A percentile compares a stretch with the other conserved stretches of the same genome.
These are phyloP conservation scores for Prionchulus punctatus DNA, from an alignment of 2,888 invertebrate species.

Conservation along the genomic window DNA sequence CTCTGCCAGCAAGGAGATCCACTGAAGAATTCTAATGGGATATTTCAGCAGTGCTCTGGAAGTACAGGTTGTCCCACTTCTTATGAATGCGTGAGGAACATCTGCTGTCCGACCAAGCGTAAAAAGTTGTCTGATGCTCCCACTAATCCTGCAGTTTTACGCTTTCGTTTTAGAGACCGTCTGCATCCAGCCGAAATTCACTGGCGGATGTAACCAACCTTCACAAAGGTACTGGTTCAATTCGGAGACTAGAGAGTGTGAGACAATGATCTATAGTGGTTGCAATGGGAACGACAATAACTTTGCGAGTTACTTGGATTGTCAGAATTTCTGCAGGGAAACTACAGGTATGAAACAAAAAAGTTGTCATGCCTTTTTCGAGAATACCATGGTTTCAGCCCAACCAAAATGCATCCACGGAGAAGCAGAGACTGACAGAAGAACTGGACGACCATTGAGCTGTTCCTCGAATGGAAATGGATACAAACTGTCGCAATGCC, in stretches of 20 bases:
- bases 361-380: no score
- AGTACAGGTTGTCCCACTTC: constrained; percentile 21
- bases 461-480: constrained; percentile 19
- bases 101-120: constrained; percentile 22
- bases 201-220: constrained; percentile 24
- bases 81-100: constrained; percentile 24
- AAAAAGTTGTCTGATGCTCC: background rate
- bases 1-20: constrained; percentile 8
- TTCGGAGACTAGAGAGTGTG: constrained; percentile 22
- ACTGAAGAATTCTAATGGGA: background rate
- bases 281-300: constrained; percentile 26
- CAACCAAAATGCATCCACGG: constrained; percentile 32
- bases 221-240: constrained; percentile 28
- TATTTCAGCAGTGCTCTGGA: constrained; percentile 18
- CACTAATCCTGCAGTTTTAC: background rate
- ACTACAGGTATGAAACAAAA: constrained; percentile 20
- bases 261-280: constrained; percentile 27
- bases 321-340: constrained; percentile 23
- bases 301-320: constrained; percentile 21
- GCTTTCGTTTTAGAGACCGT: constrained; percentile 22
- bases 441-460: no score
- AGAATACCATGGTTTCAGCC: constrained; percentile 1
- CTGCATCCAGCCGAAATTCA: constrained; percentile 28
- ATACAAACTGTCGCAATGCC: constrained; percentile 22
- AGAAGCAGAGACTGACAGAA: constrained; percentile 31